A percentile compares a stretch with the other conserved stretches of the same genome.
Evolutionary conservation across 1,140 invertebrate genomes (phyloP).

Genomic region (Zaprionus inermis): DNA sequence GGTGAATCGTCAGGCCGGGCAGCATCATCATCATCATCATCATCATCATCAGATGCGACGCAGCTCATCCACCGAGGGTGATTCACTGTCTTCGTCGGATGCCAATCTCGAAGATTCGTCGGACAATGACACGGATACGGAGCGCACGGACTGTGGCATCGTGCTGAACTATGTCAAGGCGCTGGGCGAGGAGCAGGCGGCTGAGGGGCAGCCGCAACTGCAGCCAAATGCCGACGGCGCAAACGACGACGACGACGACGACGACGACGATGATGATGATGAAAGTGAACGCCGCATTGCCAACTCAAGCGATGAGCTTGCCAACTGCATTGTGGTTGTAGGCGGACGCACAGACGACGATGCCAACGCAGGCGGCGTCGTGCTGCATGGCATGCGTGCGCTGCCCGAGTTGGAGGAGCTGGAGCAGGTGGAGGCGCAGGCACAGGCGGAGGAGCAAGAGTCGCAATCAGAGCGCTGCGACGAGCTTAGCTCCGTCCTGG

Average conservation of each 20-base stretch:
- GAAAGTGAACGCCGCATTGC: slow-evolving; percentile 79
- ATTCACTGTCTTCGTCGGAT: slow-evolving; percentile 84
- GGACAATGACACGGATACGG: slow-evolving; percentile 85
- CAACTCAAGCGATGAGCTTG: slow-evolving; percentile 79
- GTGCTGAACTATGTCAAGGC: slow-evolving; percentile 84
- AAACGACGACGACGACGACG: slow-evolving; percentile 41
- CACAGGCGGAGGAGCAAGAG: slow-evolving; percentile 1
- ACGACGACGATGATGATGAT: slow-evolving; percentile 50
- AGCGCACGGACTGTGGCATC: slow-evolving; percentile 84
- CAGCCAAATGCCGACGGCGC: slow-evolving; percentile 27
- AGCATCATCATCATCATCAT: not conserved
- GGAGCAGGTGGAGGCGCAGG: slow-evolving; percentile 4
- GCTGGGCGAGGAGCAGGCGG: slow-evolving; percentile 56
- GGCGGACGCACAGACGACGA: slow-evolving; percentile 75
- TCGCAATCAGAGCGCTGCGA: slow-evolving; percentile 67
- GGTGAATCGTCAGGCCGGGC: slow-evolving; percentile 85
- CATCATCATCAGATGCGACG: slow-evolving; percentile 65
- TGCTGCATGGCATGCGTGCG: slow-evolving; percentile 71
- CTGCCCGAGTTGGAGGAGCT: slow-evolving; percentile 45
- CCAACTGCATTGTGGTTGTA: slow-evolving; percentile 82
- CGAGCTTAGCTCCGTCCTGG: slow-evolving; percentile 50
- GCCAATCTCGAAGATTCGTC: slow-evolving; percentile 85
- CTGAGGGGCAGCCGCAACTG: slow-evolving; percentile 2
- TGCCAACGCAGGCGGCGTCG: slow-evolving; percentile 59
- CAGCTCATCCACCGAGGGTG: slow-evolving; percentile 87